A percentile compares a stretch with the other conserved stretches of the same genome.
Conservation (phyloP, 23 tunicate species). For the Pegea sp. region DNA sequence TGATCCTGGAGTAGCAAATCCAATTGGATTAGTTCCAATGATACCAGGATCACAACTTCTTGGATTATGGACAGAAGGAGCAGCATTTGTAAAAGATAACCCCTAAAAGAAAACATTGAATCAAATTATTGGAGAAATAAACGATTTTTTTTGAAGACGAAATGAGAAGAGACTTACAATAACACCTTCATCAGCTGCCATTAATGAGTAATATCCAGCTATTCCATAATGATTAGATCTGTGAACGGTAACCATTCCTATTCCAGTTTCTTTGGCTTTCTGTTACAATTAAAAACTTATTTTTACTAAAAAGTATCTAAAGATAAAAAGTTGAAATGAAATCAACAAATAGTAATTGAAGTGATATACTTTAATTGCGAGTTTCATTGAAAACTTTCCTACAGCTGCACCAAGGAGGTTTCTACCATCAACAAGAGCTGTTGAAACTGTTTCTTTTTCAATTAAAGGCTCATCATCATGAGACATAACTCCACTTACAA, state of each 20-base stretch:
- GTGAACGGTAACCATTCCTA: conserved; percentile 78
- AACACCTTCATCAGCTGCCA: conserved; percentile 48
- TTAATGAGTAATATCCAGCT: conserved; percentile 85
- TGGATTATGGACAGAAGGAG: conserved; percentile 16
- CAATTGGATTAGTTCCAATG: conserved; percentile 69
- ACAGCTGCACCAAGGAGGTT: conserved; percentile 73
- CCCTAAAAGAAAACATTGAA: too few relatives aligned
- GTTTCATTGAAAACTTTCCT: conserved; percentile 81
- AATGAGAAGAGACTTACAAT: conserved; percentile 83
- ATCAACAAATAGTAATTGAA: too few relatives aligned
- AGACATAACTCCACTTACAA: conserved; percentile 24
- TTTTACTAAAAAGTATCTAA: too few relatives aligned
- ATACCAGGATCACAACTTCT: conserved; percentile 8
- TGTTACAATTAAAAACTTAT: too few relatives aligned
- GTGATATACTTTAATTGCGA: conserved; percentile 81
- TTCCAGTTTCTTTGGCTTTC: conserved; percentile 92
- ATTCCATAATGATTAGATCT: conserved; percentile 85
- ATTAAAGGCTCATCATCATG: conserved; percentile 23
- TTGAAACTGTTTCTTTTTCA: conserved; percentile 60
- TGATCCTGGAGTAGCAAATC: conserved; percentile 37
- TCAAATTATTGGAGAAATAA: too few relatives aligned
- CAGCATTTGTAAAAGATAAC: conserved; percentile 52
- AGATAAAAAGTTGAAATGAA: too few relatives aligned
- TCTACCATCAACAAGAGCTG: conserved; percentile 82
- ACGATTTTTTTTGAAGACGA: too few relatives aligned